phyloP scores from a whole-genome alignment of 1,140 invertebrate genomes.

The Trinorchestia longiramus region DNA sequence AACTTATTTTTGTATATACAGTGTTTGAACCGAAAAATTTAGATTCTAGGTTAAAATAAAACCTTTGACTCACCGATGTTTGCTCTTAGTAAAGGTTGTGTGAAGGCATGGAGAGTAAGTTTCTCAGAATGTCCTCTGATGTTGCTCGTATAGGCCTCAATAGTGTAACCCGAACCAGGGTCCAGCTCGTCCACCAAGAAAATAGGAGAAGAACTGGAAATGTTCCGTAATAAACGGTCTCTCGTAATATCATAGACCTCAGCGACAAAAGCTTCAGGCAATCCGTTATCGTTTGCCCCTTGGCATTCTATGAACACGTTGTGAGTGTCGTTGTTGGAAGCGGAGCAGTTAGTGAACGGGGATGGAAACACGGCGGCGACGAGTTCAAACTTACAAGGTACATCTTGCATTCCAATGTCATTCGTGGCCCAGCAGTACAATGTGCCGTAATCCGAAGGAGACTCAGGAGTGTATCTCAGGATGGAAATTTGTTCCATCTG shows the following conservation, averaged over 20 bases:
- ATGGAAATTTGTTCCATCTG: slow-evolving; percentile 4
- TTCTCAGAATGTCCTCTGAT: slow-evolving; percentile 9
- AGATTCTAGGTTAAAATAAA: not conserved
- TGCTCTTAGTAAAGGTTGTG: slow-evolving; percentile 24
- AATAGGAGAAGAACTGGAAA: slow-evolving; percentile 6
- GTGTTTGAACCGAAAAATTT: not conserved
- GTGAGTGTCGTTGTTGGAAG: slow-evolving; percentile 41
- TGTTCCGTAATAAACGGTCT: slow-evolving; percentile 1
- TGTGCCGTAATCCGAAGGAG: not conserved
- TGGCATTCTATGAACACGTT: slow-evolving; percentile 19
- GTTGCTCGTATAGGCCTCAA: slow-evolving; percentile 23
- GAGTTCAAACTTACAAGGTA: slow-evolving; percentile 18
- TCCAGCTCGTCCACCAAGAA: slow-evolving; percentile 15
- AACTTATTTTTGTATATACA: not conserved
- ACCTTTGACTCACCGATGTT: not conserved
- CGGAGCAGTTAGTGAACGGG: not conserved
- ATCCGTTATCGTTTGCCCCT: slow-evolving; percentile 13
- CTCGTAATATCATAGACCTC: slow-evolving; percentile 24
- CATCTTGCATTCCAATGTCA: slow-evolving; percentile 5
- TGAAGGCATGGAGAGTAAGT: slow-evolving; percentile 28
- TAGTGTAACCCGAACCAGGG: slow-evolving; percentile 19
- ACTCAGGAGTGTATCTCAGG: slow-evolving; percentile 14
- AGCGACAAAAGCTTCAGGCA: slow-evolving; percentile 2
- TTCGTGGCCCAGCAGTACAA: not conserved
- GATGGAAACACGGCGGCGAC: slow-evolving; percentile 19